Conservation (phyloP, 2,888 invertebrate species). For the Lacanobia wlatinum region DNA sequence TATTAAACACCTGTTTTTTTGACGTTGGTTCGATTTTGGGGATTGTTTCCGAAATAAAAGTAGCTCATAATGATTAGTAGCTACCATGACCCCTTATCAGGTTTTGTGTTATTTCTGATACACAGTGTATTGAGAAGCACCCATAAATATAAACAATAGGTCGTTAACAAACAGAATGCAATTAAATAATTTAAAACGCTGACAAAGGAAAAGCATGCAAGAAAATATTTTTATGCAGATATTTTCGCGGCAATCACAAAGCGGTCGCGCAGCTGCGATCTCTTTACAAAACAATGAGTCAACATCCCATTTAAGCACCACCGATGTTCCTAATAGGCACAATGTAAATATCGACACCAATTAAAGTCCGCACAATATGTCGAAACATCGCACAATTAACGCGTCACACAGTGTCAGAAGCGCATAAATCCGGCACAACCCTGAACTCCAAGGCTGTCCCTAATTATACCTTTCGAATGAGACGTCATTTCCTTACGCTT, state of each 20-base stretch:
- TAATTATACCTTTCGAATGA: slow-evolving; percentile 90
- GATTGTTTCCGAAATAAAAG: no score
- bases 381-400: slow-evolving; percentile 85
- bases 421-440: slow-evolving; percentile 82
- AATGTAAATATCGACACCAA: slow-evolving; percentile 69
- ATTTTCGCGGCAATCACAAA: slow-evolving; percentile 54
- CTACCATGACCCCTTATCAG: no score
- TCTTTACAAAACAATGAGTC: slow-evolving; percentile 64
- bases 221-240: slow-evolving; percentile 52
- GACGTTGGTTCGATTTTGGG: no score
- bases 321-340: slow-evolving; percentile 66
- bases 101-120: neutral
- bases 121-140: neutral
- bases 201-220: slow-evolving; percentile 45
- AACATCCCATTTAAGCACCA: slow-evolving; percentile 60
- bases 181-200: slow-evolving; percentile 34
- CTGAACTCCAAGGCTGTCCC: slow-evolving; percentile 86
- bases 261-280: slow-evolving; percentile 61
- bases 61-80: no score
- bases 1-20: no score
- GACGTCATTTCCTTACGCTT: slow-evolving; percentile 90
- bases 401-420: slow-evolving; percentile 82
- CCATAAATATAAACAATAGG: slow-evolving; percentile 22
- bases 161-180: slow-evolving; percentile 24
- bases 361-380: slow-evolving; percentile 72